Base-by-base conservation (phyloP, 1,140 invertebrate genomes). In the Heliconius eleuchia region DNA sequence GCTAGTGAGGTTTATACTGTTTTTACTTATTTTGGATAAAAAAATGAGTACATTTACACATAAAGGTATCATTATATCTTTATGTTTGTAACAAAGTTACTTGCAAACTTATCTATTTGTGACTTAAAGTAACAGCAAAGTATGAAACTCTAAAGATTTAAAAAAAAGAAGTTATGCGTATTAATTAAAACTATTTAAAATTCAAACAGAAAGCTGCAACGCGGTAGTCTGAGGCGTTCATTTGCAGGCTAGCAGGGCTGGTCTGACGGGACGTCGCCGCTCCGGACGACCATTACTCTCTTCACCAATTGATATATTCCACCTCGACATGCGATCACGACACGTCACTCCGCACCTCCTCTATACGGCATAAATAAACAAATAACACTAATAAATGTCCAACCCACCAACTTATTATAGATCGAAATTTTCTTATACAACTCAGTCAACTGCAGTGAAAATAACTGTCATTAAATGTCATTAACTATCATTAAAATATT, bases 111-210 rank as follows among this genome's bases (percentile, higher is more conserved):
- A 23, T 11, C 8, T 8, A 57, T 57, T 7, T 57, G n/a, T 66
- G 8, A 76, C 8, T 71, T 71, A 70, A 76, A 76, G 30, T 34
- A 34, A 34, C 30, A n/a, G 13, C 46, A 80, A 76, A 30, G 66
- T 30, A 72, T 77, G 27, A 50, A 72, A 78, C 71, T 70, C 76
- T 13, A 13, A 79, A 79, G 77, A 83, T 71, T 71, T 72, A 66
- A 78, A 76, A 83, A 89, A 88, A 84, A 88, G 77, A 86, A 87
- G 82, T 83, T 82, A 86, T 87, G 89, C 88, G 84, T 90, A 90
- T 92, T 93, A 92, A 92, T 93, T 93, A 93, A 94, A 93, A 92
- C 89, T 93, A 92, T 89, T 93, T 94, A 92, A 92, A 84, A 93
- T 94, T 94, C 91, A 92, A 89, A 84, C 89, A 86, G 89, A 89